Percentiles rank a stretch among this genome's conserved stretches.
Evolutionary conservation across 2,113 vertebrate species (phyloP).

Genomic region (Prietella phreatophila): DNA sequence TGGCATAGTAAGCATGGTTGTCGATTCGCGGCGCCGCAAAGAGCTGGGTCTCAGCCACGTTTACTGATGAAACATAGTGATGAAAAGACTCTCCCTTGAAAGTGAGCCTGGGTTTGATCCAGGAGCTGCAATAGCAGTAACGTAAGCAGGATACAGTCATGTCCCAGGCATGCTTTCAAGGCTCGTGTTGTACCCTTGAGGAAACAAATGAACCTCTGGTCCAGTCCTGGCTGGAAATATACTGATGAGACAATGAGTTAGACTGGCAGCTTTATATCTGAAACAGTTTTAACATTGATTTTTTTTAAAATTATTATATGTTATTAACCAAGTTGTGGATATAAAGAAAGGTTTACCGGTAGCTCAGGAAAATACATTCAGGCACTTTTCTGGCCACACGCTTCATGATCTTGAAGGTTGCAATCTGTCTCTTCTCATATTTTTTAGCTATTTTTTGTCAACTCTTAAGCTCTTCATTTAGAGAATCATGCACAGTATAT

Average conservation of each 20-base stretch:
- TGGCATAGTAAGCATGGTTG: neutral
- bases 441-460: too few relatives aligned
- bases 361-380: neutral
- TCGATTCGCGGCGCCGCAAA: neutral
- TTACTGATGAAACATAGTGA: neutral
- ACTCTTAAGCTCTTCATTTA: too few relatives aligned
- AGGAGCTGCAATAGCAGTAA: neutral
- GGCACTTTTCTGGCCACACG: neutral
- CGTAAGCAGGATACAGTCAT: slow-evolving; percentile 3
- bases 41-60: neutral
- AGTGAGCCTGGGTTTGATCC: neutral
- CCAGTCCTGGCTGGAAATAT: neutral
- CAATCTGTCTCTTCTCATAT: too few relatives aligned
- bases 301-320: neutral
- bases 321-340: neutral
- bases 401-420: neutral
- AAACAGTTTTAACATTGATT: neutral
- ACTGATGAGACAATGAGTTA: neutral
- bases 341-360: neutral
- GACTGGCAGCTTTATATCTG: neutral
- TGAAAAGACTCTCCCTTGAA: neutral
- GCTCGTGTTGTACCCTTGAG: neutral
- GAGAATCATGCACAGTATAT: neutral
- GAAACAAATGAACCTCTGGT: neutral
- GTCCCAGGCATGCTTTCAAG: neutral